A percentile compares a stretch with the other conserved stretches of the same genome.
phyloP scores from a whole-genome alignment of 2,888 invertebrate species.

The Dicyrtoma fusca region DNA sequence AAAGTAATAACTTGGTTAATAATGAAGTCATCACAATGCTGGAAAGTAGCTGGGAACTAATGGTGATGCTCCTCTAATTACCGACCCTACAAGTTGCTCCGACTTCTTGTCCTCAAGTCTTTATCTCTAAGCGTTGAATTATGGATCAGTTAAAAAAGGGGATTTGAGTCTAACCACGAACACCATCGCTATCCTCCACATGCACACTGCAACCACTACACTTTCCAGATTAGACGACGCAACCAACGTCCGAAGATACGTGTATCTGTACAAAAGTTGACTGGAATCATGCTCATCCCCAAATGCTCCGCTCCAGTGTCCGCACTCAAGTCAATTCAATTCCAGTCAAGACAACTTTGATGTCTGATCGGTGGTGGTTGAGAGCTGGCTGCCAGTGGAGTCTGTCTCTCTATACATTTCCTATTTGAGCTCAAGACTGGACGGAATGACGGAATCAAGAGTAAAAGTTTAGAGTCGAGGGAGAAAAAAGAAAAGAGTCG shows the following conservation, averaged over 20 bases:
- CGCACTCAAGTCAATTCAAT: too few species aligned
- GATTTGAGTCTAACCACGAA: conserved; percentile 1
- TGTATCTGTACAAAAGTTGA: too few species aligned
- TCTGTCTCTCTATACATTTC: too few species aligned
- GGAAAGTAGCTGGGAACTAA: conserved; percentile 27
- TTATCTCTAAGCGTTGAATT: conserved; percentile 32
- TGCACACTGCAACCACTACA: too few species aligned
- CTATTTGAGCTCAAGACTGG: not conserved
- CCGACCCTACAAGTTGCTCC: conserved; percentile 31
- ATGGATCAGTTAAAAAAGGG: conserved; percentile 20
- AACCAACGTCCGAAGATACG: too few species aligned
- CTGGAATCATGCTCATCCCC: too few species aligned
- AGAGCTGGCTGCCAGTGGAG: too few species aligned
- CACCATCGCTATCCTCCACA: conserved; percentile 4
- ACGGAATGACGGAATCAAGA: too few species aligned
- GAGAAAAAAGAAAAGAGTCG: not conserved
- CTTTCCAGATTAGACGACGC: too few species aligned
- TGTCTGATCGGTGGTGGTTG: not conserved
- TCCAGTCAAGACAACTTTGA: too few species aligned
- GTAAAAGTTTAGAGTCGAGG: not conserved
- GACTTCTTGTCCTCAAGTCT: conserved; percentile 21
- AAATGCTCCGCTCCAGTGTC: too few species aligned
- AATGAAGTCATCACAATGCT: conserved; percentile 28
- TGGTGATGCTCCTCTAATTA: conserved; percentile 28
- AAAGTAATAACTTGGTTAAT: conserved; percentile 34